Percentiles rank a stretch among this genome's conserved stretches.
phyloP scores from a whole-genome alignment of 1,140 invertebrate species.

The Ooceraea biroi region DNA sequence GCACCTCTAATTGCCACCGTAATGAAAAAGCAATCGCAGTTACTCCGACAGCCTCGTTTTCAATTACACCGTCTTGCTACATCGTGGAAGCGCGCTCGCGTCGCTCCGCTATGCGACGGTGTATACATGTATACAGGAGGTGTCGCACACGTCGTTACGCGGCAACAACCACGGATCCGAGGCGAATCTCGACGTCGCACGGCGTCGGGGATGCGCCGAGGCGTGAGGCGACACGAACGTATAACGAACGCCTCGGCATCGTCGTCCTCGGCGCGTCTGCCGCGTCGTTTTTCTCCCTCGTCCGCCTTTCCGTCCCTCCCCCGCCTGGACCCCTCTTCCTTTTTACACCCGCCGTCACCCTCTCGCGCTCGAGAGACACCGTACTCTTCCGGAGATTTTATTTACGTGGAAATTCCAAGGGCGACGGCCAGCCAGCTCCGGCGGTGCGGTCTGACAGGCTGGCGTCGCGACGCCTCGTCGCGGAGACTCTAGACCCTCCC shows the following conservation, averaged over 20 bases:
- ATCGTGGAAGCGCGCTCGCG: slow-evolving; percentile 19
- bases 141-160: slow-evolving; percentile 69
- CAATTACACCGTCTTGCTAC: slow-evolving; percentile 38
- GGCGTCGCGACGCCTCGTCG: slow-evolving; percentile 63
- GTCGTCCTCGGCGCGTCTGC: slow-evolving; percentile 58
- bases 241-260: slow-evolving; percentile 72
- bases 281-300: slow-evolving; percentile 47
- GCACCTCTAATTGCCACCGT: slow-evolving; percentile 42
- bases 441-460: slow-evolving; percentile 72
- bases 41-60: slow-evolving; percentile 53
- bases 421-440: slow-evolving; percentile 72
- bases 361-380: slow-evolving; percentile 65
- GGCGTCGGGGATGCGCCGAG: slow-evolving; percentile 68
- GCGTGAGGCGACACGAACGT: slow-evolving; percentile 74
- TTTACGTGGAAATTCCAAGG: slow-evolving; percentile 78
- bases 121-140: slow-evolving; percentile 18
- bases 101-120: background rate
- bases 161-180: slow-evolving; percentile 44
- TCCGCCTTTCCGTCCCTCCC: background rate
- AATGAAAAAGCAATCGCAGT: slow-evolving; percentile 62
- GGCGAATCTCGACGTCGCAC: slow-evolving; percentile 73
- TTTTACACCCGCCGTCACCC: slow-evolving; percentile 46
- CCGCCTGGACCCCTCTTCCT: slow-evolving; percentile 58
- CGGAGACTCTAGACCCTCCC: slow-evolving; percentile 1
- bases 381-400: slow-evolving; percentile 75